Base-by-base conservation (phyloP, 53 echinoderm and acorn worm species). In the Echinometra lucunter region DNA sequence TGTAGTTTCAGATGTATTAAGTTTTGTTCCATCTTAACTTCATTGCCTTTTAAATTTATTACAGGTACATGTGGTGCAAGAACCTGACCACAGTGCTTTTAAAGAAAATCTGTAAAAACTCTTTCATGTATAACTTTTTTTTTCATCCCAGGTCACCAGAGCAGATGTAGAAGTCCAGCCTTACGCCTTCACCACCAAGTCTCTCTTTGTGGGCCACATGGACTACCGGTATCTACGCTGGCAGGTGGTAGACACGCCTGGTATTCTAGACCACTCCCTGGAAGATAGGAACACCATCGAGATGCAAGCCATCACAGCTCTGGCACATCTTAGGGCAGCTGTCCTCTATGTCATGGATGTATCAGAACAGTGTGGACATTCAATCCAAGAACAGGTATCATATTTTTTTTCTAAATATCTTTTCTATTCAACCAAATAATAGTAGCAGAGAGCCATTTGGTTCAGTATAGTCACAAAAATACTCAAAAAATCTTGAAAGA, bases 291-390 rank as follows among this genome's bases (percentile, higher is more conserved):
- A 98, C 91, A 98, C 98, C 38, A 98, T 98, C 47, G 98, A 98
- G 96, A 98, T 98, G 98, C 97, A 98, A 66, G 98, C 98, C 57
- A 97, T 97, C 87, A 98, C 98, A n/a, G 98, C 98, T 47, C 94
- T 98, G 49, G 98, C 98, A 34, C 98, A 97, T 93, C 96, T 97
- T 6, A 63, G 97, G 66, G 98, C 98, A 23, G 95, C 97, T 6
- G 94, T 98, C 1, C 95, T 98, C 44, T 98, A 97, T 63, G 89
- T 98, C 57, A 90, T 98, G 95, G 97, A 97, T 58, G 88, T 98
- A 49, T 98, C 98, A 0, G 97, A 97, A 81, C 98, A 98, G 95
- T 98, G 98, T 93, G 98, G 98, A n/a, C 97, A 98, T 93, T 95
- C 98, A 4, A 83, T 98, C 3, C 94, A 97, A 94, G 97, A 97